Conservation (phyloP, 2,113 vertebrate genomes). For the Mola mola region DNA sequence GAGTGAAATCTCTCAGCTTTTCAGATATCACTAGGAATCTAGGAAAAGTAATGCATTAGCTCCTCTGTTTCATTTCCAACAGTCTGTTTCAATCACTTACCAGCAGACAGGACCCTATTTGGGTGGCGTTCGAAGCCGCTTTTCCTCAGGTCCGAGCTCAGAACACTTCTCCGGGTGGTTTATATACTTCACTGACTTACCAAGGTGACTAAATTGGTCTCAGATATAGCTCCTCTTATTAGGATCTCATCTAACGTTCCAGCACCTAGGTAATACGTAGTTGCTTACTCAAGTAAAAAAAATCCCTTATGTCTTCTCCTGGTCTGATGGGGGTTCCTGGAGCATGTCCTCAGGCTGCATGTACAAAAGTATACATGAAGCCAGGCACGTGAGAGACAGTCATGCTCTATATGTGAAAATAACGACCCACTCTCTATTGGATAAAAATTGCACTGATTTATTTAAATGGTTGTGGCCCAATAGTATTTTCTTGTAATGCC, state of each 20-base stretch:
- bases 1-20: conserved; percentile 9
- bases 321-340: conserved; percentile 12
- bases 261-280: conserved; percentile 12
- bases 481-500: conserved; percentile 28
- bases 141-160: conserved; percentile 21
- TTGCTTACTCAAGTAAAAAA: conserved; percentile 48
- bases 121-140: conserved; percentile 17
- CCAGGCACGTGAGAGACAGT: conserved; percentile 14
- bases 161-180: conserved; percentile 26
- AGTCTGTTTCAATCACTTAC: conserved; percentile 41
- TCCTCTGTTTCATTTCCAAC: conserved; percentile 14
- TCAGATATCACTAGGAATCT: background rate
- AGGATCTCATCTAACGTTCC: conserved; percentile 41
- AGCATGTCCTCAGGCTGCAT: conserved; percentile 39
- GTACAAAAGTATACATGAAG: conserved; percentile 23
- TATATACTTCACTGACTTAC: conserved; percentile 41
- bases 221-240: conserved; percentile 39
- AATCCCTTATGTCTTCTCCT: conserved; percentile 13
- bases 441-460: conserved; percentile 33
- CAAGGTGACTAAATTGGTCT: conserved; percentile 53
- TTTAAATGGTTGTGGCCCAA: conserved; percentile 26
- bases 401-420: conserved; percentile 11
- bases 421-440: conserved; percentile 21
- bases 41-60: conserved; percentile 24
- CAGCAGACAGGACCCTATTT: conserved; percentile 47